A percentile compares a stretch with the other conserved stretches of the same genome.
Conservation (phyloP, 2,888 invertebrate species). For the Mylabris sibirica region DNA sequence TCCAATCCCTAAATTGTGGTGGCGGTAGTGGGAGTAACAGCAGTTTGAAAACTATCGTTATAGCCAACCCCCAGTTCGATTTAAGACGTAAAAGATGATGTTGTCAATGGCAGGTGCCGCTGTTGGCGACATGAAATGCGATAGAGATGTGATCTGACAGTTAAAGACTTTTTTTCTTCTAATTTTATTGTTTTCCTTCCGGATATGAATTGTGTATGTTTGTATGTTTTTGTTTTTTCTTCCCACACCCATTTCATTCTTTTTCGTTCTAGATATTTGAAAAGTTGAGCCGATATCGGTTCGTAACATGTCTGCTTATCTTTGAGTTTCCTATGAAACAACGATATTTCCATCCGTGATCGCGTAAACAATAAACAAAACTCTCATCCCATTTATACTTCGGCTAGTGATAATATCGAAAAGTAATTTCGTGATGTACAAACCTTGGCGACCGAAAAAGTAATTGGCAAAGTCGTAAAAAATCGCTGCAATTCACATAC, state of each 20-base stretch:
- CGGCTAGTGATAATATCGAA: slow-evolving; percentile 20
- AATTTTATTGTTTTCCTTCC: slow-evolving; percentile 51
- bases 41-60: slow-evolving; percentile 24
- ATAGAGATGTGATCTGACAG: slow-evolving; percentile 52
- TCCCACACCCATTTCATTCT: slow-evolving; percentile 1
- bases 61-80: slow-evolving; percentile 43
- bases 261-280: not conserved
- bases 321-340: slow-evolving; percentile 18
- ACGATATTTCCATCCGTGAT: slow-evolving; percentile 29
- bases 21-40: slow-evolving; percentile 1
- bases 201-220: slow-evolving; percentile 39
- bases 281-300: slow-evolving; percentile 8
- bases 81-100: slow-evolving; percentile 52
- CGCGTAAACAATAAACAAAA: slow-evolving; percentile 31
- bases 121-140: slow-evolving; percentile 50
- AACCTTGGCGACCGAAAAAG: slow-evolving; percentile 18
- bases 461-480: slow-evolving; percentile 30
- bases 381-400: slow-evolving; percentile 14
- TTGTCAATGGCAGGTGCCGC: slow-evolving; percentile 54
- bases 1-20: not conserved
- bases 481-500: slow-evolving; percentile 22
- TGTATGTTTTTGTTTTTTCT: slow-evolving; percentile 18
- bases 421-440: slow-evolving; percentile 26
- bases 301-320: slow-evolving; percentile 23
- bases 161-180: slow-evolving; percentile 50